Conservation (phyloP, 2,797 vertebrate genomes). For the Yasuhikotakia modesta region DNA sequence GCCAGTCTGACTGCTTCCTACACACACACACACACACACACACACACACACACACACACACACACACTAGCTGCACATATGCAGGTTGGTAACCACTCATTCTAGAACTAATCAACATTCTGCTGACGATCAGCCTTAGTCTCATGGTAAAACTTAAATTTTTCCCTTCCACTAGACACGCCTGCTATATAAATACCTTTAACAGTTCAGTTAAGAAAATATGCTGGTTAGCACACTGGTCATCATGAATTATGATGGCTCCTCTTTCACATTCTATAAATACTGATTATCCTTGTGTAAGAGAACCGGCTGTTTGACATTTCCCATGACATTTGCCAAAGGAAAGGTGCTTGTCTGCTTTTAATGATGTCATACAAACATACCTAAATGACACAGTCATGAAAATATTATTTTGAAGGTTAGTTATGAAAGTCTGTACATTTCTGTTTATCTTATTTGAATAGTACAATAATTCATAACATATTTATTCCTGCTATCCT, state of each 20-base stretch:
- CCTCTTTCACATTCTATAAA: slow-evolving; percentile 52
- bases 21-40: slow-evolving; percentile 41
- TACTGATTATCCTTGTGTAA: slow-evolving; percentile 30
- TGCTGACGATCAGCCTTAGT: slow-evolving; percentile 15
- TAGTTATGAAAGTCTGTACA: not conserved
- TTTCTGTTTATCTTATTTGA: not conserved
- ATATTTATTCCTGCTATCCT: not conserved
- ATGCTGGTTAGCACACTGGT: slow-evolving; percentile 6
- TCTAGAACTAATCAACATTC: slow-evolving; percentile 46
- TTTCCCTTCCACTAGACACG: slow-evolving; percentile 2
- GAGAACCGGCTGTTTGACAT: slow-evolving; percentile 40
- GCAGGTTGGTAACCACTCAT: slow-evolving; percentile 33
- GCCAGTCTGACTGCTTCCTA: slow-evolving; percentile 55
- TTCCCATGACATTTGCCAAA: slow-evolving; percentile 35
- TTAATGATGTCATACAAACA: slow-evolving; percentile 10
- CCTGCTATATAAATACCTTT: slow-evolving; percentile 28
- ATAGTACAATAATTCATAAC: not conserved
- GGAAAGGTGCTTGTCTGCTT: slow-evolving; percentile 21
- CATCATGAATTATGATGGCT: slow-evolving; percentile 33
- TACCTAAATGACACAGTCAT: not conserved
- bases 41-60: slow-evolving; percentile 19
- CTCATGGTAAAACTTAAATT: not conserved
- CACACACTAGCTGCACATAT: not conserved
- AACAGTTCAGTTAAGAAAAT: not conserved
- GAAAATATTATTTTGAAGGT: not conserved